Evolutionary conservation across 2,888 invertebrate genomes (phyloP).

Genomic region (Tyria jacobaeae): DNA sequence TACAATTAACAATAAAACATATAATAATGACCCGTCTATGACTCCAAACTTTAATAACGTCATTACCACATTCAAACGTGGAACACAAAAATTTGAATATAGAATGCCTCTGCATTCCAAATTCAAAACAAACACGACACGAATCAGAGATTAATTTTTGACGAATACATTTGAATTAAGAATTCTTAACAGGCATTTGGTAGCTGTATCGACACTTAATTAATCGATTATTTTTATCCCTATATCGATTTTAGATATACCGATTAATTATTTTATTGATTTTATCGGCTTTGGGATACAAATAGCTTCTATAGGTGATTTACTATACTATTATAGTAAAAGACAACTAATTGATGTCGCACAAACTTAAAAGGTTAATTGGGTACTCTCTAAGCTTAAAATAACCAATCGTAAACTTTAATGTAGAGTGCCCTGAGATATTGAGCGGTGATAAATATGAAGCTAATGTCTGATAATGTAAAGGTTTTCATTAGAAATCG

Average conservation of each 20-base stretch:
- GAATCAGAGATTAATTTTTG: slow-evolving; percentile 50
- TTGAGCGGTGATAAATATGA: slow-evolving; percentile 53
- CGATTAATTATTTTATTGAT: slow-evolving; percentile 69
- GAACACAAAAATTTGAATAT: slow-evolving; percentile 51
- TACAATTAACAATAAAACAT: slow-evolving; percentile 34
- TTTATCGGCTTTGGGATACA: slow-evolving; percentile 59
- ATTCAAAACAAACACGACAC: slow-evolving; percentile 50
- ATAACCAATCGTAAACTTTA: slow-evolving; percentile 72
- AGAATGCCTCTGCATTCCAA: slow-evolving; percentile 50
- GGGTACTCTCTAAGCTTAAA: slow-evolving; percentile 66
- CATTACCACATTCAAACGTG: slow-evolving; percentile 46
- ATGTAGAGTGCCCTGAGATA: slow-evolving; percentile 62
- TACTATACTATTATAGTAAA: slow-evolving; percentile 69
- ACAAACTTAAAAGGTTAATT: slow-evolving; percentile 75
- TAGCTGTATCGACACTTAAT: slow-evolving; percentile 32
- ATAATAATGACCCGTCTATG: slow-evolving; percentile 27
- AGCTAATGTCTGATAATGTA: slow-evolving; percentile 51
- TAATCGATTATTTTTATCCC: slow-evolving; percentile 36
- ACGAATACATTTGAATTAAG: slow-evolving; percentile 51
- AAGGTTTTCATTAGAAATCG: slow-evolving; percentile 51
- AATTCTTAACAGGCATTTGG: slow-evolving; percentile 41
- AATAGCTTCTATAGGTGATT: slow-evolving; percentile 60
- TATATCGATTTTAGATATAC: slow-evolving; percentile 40
- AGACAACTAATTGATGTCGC: slow-evolving; percentile 67
- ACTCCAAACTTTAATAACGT: slow-evolving; percentile 41